Base-by-base conservation (phyloP, 1,140 invertebrate genomes). In the Melipona quadrifasciata region DNA sequence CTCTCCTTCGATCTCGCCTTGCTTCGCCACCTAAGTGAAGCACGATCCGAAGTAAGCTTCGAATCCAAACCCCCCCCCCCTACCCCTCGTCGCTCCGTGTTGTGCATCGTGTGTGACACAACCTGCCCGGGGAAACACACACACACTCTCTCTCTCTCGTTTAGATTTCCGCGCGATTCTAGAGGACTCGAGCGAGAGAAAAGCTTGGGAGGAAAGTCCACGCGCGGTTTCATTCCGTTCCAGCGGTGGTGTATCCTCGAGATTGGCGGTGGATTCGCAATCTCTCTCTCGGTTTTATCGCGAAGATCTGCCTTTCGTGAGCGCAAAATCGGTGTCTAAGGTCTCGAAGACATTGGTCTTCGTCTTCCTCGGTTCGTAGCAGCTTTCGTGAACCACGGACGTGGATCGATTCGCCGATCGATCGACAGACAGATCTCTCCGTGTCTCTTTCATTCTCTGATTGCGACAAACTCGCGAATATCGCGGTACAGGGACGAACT, bases 251-350 rank as follows among this genome's bases (percentile, higher is more conserved):
- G 55, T 79, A 78, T 80, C 61, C 76, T 47, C 21, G 11, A 73
- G 68, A 89, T 89, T 89, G 80, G 34, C 87, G 78, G 70, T 79
- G 86, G 87, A 91, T 91, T n/a, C 78, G 91, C 87, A 89, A 91
- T 93, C 87, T 47, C 39, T 47, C 31, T 31, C 31, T 91, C 81
- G 74, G 86, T 86, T 91, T 91, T 91, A 91, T 91, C 92, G 75
- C 75, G 74, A 78, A 86, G 76, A 88, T 89, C 79, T 86, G 58
- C n/a, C 39, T 47, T 51, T 16, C 11, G 21, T n/a, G n/a, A n/a
- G n/a, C n/a, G 71, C 39, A 53, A 76, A 61, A 47, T 82, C 80
- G 74, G 61, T 64, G 61, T 39, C 51, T 87, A 70, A 77, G 55
- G 75, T 85, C 87, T 74, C 53, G 39, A 68, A 61, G 53, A 82